Conservation (phyloP, 2,888 invertebrate genomes). For the Cremastinae sp. region DNA sequence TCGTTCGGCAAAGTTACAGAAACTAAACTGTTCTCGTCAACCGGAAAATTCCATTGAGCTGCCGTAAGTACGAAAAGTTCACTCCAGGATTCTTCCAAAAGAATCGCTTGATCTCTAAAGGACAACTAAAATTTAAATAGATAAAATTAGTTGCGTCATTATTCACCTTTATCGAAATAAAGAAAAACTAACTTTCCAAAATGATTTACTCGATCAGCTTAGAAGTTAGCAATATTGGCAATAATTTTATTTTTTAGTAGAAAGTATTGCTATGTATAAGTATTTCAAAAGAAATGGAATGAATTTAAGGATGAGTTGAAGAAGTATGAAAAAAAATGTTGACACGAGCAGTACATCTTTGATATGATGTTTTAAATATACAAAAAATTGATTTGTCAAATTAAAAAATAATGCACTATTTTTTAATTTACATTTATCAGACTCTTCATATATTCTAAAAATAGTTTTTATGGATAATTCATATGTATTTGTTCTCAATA, state of each 20-base stretch:
- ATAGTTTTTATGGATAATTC: neutral
- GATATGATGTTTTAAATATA: no score
- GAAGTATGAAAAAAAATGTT: no score
- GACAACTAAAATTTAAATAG: conserved; percentile 81
- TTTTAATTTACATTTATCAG: no score
- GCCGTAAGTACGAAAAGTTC: conserved; percentile 92
- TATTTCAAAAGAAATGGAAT: no score
- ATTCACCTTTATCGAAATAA: neutral
- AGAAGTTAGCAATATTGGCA: no score
- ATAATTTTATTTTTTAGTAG: no score
- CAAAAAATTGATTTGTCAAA: no score
- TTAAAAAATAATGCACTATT: no score
- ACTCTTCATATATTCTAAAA: no score
- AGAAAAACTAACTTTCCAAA: neutral
- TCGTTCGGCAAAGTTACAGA: conserved; percentile 81
- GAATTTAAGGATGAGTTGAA: no score
- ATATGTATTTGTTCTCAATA: neutral
- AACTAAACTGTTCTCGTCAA: conserved; percentile 83
- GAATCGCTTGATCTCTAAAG: conserved; percentile 86
- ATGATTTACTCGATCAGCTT: neutral
- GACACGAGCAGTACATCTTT: no score
- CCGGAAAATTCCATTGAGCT: conserved; percentile 89
- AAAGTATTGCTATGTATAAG: no score
- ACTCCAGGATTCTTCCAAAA: conserved; percentile 91
- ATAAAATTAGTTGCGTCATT: conserved; percentile 2